Conservation (phyloP, 2,113 vertebrate genomes). For the Phycodurus eques region DNA sequence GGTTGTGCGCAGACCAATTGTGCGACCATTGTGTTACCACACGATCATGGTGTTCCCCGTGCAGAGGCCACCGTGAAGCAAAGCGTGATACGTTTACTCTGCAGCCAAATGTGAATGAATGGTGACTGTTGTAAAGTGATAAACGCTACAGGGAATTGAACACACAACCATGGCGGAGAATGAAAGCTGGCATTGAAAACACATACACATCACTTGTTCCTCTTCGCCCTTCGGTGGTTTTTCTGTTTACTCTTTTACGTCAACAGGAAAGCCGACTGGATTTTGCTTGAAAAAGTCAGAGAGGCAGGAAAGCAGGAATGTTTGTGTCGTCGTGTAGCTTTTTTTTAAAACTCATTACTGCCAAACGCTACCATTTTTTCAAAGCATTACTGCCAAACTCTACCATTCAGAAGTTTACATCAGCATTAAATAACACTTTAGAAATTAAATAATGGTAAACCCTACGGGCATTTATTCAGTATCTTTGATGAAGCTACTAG, state of each 20-base stretch:
- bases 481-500: not conserved
- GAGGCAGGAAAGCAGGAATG: not conserved
- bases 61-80: constrained; percentile 2
- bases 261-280: constrained; percentile 40
- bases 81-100: not conserved
- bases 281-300: constrained; percentile 14
- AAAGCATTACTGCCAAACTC: too few relatives aligned
- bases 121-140: not conserved
- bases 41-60: not conserved
- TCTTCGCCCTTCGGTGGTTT: constrained; percentile 17
- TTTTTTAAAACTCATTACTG: not conserved
- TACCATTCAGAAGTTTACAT: not conserved
- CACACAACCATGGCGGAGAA: not conserved
- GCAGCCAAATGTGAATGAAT: not conserved
- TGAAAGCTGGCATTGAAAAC: not conserved
- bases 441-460: not conserved
- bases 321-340: constrained; percentile 4
- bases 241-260: constrained; percentile 15
- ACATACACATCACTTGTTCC: not conserved
- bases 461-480: too few relatives aligned
- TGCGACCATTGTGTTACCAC: not conserved
- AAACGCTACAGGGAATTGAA: not conserved
- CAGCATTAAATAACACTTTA: not conserved
- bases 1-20: not conserved
- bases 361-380: not conserved